Percentiles rank a stretch among this genome's conserved stretches.
Evolutionary conservation across 37 sponge, comb jelly and placozoan species (phyloP).

Genomic region (Ianthella basta): DNA sequence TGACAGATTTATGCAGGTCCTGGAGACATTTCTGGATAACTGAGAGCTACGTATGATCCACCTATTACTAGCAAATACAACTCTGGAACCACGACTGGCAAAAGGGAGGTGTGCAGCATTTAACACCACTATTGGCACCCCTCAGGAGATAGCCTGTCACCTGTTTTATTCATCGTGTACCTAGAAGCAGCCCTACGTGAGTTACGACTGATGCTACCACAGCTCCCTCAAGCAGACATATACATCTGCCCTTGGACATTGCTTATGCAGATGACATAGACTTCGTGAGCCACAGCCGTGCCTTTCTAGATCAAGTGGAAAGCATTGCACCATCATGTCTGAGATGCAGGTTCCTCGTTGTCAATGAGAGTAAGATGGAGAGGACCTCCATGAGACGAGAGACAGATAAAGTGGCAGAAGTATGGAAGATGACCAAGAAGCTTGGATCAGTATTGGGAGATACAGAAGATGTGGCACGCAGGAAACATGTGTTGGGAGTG

Average conservation of each 20-base stretch:
- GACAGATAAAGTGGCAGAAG: too few species aligned
- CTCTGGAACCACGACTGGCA: constrained; percentile 18
- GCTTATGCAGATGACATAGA: too few species aligned
- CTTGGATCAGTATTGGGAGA: too few species aligned
- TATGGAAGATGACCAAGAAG: too few species aligned
- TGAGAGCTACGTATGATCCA: constrained; percentile 22
- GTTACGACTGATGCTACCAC: constrained; percentile 13
- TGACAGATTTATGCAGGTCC: constrained; percentile 23
- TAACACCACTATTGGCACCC: constrained; percentile 35
- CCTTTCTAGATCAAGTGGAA: too few species aligned
- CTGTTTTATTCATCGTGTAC: constrained; percentile 16
- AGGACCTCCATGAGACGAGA: too few species aligned
- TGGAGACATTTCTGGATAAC: constrained; percentile 18
- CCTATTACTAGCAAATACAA: constrained; percentile 15
- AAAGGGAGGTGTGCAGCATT: constrained; percentile 13
- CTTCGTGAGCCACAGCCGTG: too few species aligned
- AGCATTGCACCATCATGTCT: too few species aligned
- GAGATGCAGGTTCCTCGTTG: too few species aligned
- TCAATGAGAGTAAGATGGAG: too few species aligned
- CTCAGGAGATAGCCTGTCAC: constrained; percentile 32
- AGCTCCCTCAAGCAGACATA: constrained; percentile 22
- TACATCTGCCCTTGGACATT: not conserved
- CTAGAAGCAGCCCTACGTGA: constrained; percentile 26
- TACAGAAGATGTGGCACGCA: too few species aligned
- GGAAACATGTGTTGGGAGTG: too few species aligned